Base-by-base conservation (phyloP, 2,888 invertebrate species). In the Hirtodrosophila alboralis region DNA sequence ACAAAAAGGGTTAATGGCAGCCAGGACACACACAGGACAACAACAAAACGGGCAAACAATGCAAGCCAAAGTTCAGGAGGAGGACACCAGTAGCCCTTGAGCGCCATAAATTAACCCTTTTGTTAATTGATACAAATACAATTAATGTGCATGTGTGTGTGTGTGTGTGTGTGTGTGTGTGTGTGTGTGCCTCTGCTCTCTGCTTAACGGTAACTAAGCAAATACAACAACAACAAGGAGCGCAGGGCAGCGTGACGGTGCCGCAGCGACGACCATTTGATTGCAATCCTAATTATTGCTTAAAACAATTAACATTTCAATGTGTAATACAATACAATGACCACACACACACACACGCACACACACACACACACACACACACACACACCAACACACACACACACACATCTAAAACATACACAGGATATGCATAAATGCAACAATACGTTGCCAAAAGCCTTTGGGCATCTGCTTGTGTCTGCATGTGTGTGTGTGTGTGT, bases 41-140 rank as follows among this genome's bases (percentile, higher is more conserved):
- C 31, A 49, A 26, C 62, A 59, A 44, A 16, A 48, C 51, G 33
- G 49, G 41, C 67, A 81, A 78, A 78, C 79, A 79, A 79, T 79
- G 79, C 74, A 66, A 59, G 52, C 57, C 40, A 21, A 61, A 7
- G 31, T 26, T 5, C 16, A 12, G 16, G 30, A 21, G 7, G 8
- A 13, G 7, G 33, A 48, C 51, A 30, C 54, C 56, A 44, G 65
- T 57, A 67, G 80, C 80, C 84, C 79, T 84, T 74, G 83, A 86
- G 86, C 83, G 80, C 84, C 86, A 87, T 87, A 88, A 89, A 89
- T 88, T 89, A 89, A 89, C 89, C 90, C 90, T 88, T 90, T 89
- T 85, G 90, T 90, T 89, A 89, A 89, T 89, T 89, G 90, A 89
- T 89, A 89, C 90, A 90, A 90, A 90, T 90, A 84, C 80, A 88